A percentile compares a stretch with the other conserved stretches of the same genome.
phyloP scores from a whole-genome alignment of 1,140 invertebrate genomes.

The Trissolcus basalis region DNA sequence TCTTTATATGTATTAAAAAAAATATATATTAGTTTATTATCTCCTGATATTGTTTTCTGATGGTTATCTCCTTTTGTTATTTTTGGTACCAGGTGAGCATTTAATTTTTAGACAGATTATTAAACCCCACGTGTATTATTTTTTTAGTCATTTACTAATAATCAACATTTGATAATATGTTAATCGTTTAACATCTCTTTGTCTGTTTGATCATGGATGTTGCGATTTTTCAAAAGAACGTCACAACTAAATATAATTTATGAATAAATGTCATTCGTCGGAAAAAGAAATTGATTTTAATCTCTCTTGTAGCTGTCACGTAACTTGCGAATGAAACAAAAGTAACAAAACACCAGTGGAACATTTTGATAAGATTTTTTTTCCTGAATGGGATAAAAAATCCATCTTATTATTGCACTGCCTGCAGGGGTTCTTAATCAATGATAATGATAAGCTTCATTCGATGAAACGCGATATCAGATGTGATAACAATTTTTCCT shows the following conservation, averaged over 20 bases:
- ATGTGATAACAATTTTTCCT: conserved; percentile 37
- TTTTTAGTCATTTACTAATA: too few species aligned
- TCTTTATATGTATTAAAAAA: too few species aligned
- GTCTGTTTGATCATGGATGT: too few species aligned
- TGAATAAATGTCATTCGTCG: background rate
- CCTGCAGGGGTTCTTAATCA: conserved; percentile 53
- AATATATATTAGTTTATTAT: too few species aligned
- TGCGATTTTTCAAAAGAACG: too few species aligned
- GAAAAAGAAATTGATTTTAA: background rate
- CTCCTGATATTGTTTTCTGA: too few species aligned
- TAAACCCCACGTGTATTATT: too few species aligned
- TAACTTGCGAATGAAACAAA: conserved; percentile 8
- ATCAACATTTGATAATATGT: too few species aligned
- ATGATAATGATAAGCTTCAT: conserved; percentile 42
- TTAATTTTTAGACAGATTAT: too few species aligned
- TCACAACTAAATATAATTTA: background rate
- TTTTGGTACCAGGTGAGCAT: too few species aligned
- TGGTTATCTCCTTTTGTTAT: too few species aligned
- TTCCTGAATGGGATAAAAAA: conserved; percentile 19
- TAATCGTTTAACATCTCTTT: too few species aligned
- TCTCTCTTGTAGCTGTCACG: background rate
- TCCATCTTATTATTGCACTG: conserved; percentile 32
- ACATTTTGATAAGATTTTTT: conserved; percentile 31
- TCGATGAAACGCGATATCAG: conserved; percentile 46
- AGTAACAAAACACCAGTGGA: conserved; percentile 1